Evolutionary conservation across 2,113 vertebrate genomes (phyloP).

Genomic region (Nannobrachium achirus): DNA sequence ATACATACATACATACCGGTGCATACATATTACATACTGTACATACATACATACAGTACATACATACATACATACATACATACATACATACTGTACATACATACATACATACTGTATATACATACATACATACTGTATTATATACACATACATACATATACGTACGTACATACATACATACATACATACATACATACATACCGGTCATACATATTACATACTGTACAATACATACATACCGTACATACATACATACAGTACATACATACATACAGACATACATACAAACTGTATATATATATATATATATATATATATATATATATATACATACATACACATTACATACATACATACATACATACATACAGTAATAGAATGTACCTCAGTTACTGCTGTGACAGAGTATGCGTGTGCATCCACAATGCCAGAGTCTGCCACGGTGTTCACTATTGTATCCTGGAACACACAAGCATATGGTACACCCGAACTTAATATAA

Average conservation of each 20-base stretch:
- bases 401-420: slow-evolving; percentile 50
- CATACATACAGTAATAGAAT: not conserved
- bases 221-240: slow-evolving; percentile 6
- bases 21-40: no score
- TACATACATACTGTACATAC: slow-evolving; percentile 1
- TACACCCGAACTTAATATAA: no score
- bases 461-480: slow-evolving; percentile 24
- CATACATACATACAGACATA: slow-evolving; percentile 5
- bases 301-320: not conserved
- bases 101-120: slow-evolving; percentile 5
- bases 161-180: slow-evolving; percentile 1
- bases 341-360: slow-evolving; percentile 1
- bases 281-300: slow-evolving; percentile 7
- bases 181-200: not conserved
- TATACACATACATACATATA: no score
- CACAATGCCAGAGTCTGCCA: slow-evolving; percentile 29
- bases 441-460: slow-evolving; percentile 6
- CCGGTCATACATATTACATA: no score
- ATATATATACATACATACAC: slow-evolving; percentile 1
- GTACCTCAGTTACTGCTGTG: slow-evolving; percentile 55
- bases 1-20: not conserved
- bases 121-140: no score
- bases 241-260: not conserved
- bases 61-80: not conserved
- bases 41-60: slow-evolving; percentile 7